phyloP scores from a whole-genome alignment of 2,113 vertebrate genomes.

The Erythrocebus patas region DNA sequence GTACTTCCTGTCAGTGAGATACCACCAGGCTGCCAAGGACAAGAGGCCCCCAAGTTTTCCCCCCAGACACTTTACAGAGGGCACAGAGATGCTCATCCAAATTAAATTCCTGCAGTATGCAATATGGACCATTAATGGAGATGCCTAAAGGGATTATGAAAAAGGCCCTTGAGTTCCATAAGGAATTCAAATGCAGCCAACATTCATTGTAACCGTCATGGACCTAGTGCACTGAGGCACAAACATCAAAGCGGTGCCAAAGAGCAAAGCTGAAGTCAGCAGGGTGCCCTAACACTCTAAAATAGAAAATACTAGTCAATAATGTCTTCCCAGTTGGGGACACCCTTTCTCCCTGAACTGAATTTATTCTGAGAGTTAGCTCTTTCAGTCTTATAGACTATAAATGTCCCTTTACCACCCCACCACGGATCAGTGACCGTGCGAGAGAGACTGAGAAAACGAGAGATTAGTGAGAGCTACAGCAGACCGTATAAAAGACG shows the following conservation, averaged over 20 bases:
- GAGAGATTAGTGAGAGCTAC: not conserved
- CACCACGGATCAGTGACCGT: not conserved
- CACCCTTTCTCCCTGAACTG: not conserved
- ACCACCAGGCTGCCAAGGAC: not conserved
- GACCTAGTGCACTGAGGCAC: not conserved
- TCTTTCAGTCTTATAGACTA: not conserved
- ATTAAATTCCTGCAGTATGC: not conserved
- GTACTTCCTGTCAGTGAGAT: not conserved
- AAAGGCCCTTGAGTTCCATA: not conserved
- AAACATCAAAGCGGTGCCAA: fast-evolving
- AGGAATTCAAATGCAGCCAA: not conserved
- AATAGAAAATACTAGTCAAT: not conserved
- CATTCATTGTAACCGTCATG: not conserved
- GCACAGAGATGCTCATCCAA: not conserved
- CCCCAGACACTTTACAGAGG: not conserved
- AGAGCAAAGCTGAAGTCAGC: not conserved
- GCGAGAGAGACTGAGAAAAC: not conserved
- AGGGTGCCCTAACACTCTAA: not conserved
- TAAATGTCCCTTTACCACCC: not conserved
- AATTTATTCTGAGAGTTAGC: not conserved
- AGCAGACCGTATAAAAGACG: not conserved
- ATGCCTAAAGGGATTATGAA: not conserved
- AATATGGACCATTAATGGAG: not conserved
- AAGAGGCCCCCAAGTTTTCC: not conserved
- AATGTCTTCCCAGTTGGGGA: not conserved